Conservation (phyloP, 2,113 vertebrate species). For the Thymallus thymallus region DNA sequence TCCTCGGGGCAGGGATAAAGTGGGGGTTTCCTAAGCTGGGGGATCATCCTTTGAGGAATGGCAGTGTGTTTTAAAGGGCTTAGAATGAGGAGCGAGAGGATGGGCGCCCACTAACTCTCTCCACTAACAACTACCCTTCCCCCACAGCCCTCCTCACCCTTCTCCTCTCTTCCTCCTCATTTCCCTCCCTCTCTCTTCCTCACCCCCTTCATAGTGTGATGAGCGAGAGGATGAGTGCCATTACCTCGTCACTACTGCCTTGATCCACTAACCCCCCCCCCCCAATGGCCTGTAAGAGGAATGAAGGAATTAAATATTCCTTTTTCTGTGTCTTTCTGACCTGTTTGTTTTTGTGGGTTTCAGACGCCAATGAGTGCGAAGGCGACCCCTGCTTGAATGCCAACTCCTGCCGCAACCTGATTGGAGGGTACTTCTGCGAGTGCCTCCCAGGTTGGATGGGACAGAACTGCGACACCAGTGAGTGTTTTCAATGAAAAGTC, state of each 20-base stretch:
- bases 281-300: no score
- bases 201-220: no score
- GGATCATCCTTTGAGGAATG: conserved; percentile 74
- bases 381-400: conserved; percentile 92
- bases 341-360: conserved; percentile 44
- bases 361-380: conserved; percentile 95
- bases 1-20: conserved; percentile 60
- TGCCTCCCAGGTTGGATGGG: conserved; percentile 92
- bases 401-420: conserved; percentile 95
- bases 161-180: conserved; percentile 8
- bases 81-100: not conserved
- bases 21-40: conserved; percentile 61
- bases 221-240: not conserved
- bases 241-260: not conserved
- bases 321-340: not conserved
- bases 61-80: not conserved
- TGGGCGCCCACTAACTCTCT: not conserved
- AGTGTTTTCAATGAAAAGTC: conserved; percentile 55
- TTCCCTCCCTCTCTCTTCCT: not conserved
- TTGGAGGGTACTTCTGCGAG: conserved; percentile 96
- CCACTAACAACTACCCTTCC: not conserved
- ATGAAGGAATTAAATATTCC: no score
- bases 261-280: conserved; percentile 1
- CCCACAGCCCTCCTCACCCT: no score
- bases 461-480: conserved; percentile 94